A percentile compares a stretch with the other conserved stretches of the same genome.
Conservation (phyloP, 2,113 vertebrate genomes). For the Platycercus adscitus region DNA sequence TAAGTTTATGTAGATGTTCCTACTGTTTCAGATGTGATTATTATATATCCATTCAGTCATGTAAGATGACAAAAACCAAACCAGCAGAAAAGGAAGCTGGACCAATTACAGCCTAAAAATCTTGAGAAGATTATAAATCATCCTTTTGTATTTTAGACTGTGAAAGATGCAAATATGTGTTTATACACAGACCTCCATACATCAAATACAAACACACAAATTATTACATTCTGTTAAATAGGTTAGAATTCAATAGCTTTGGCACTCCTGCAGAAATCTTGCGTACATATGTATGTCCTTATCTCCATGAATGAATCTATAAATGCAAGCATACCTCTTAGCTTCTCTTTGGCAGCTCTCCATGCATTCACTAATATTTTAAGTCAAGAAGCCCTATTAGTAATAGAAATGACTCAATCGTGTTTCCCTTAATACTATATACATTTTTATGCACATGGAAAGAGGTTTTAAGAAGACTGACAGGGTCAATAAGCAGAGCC, state of each 20-base stretch:
- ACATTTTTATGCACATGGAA: neutral
- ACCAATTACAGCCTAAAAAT: neutral
- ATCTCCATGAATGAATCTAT: neutral
- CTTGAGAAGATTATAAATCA: neutral
- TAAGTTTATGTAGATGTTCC: fast-evolving
- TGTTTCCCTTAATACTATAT: neutral
- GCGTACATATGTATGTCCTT: neutral
- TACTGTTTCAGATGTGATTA: neutral
- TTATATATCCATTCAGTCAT: no score
- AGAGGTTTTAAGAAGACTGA: neutral
- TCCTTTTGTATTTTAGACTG: neutral
- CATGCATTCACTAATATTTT: neutral
- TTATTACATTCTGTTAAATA: neutral
- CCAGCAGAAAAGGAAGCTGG: neutral
- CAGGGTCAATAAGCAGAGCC: neutral
- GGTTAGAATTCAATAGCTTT: neutral
- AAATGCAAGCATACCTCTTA: neutral
- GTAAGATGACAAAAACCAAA: neutral
- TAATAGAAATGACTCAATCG: neutral
- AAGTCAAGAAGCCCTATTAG: neutral
- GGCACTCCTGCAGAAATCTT: neutral
- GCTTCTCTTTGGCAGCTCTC: neutral
- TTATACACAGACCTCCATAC: neutral
- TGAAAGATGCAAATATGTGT: neutral
- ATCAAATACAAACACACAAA: neutral